Base-by-base conservation (phyloP, 2,797 vertebrate genomes). In the Myiotriccus ornatus region DNA sequence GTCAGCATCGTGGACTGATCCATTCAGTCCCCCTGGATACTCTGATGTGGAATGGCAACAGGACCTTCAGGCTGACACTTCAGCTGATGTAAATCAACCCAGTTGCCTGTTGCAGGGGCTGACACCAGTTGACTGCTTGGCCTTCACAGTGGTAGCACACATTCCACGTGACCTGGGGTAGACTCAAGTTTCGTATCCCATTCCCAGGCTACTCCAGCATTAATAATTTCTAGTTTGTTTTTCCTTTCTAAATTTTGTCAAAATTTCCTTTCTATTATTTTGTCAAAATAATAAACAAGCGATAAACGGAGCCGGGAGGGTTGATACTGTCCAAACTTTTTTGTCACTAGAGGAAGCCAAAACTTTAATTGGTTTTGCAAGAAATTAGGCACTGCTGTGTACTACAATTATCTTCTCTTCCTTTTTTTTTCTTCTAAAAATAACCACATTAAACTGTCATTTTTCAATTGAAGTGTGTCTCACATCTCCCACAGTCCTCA, bases 241-340 rank as follows among this genome's bases (percentile, higher is more conserved):
- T 90, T 77, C 32, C 43, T 86, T 92, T 79, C 65, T 75, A 79
- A 94, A 71, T 65, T n/a, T n/a, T n/a, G n/a, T n/a, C n/a, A n/a
- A n/a, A n/a, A n/a, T n/a, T n/a, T n/a, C n/a, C n/a, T n/a, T n/a
- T n/a, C n/a, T n/a, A 28, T 39, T 75, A 55, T 62, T 87, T 81
- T 50, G 12, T 43, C 64, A 52, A 60, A 2, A 2, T 82, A 94
- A 87, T 52, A 81, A 89, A 64, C 7, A 49, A 39, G 34, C 27
- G n/a, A 70, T 77, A 69, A 89, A 76, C 12, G 37, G 30, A 84
- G 12, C 30, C 68, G 63, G 43, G 7, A 3, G 32, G 63, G 28
- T 93, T 77, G 82, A 79, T 77, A 47, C 34, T 50, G 32, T 81
- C 47, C 62, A 69, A 88, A 35, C 20, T 70, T 63, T 37, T 35